Evolutionary conservation across 2,797 vertebrate species (phyloP).

Genomic region (Urocyon cinereoargenteus): DNA sequence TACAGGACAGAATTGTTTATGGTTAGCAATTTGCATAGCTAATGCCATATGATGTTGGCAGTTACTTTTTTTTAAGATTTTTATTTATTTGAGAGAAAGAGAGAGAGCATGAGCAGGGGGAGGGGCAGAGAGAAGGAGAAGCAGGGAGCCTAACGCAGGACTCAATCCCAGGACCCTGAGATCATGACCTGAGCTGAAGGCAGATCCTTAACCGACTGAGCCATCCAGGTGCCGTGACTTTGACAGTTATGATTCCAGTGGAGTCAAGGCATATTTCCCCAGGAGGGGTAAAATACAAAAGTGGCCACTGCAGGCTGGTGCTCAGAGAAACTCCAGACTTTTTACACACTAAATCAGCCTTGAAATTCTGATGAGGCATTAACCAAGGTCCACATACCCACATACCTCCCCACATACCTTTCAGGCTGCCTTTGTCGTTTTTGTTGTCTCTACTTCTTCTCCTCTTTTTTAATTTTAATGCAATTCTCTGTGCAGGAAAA

Average conservation of each 20-base stretch:
- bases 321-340: slow-evolving; percentile 6
- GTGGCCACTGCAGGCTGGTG: neutral
- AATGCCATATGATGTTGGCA: neutral
- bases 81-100: too few relatives aligned
- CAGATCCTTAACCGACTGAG: too few relatives aligned
- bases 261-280: neutral
- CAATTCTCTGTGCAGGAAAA: neutral
- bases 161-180: too few relatives aligned
- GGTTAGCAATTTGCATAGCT: slow-evolving; percentile 6
- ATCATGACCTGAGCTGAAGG: too few relatives aligned
- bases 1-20: neutral
- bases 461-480: slow-evolving; percentile 1
- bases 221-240: neutral
- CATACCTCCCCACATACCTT: neutral
- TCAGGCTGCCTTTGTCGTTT: neutral
- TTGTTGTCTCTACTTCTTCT: neutral
- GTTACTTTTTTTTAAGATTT: too few relatives aligned
- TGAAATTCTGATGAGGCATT: neutral
- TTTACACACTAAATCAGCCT: neutral
- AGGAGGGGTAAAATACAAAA: neutral
- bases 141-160: too few relatives aligned
- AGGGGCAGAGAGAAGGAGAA: too few relatives aligned
- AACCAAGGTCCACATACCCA: neutral
- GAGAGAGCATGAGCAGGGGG: too few relatives aligned
- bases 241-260: neutral